Conservation (phyloP, 2,888 invertebrate species). For the Eremobia ochroleuca region DNA sequence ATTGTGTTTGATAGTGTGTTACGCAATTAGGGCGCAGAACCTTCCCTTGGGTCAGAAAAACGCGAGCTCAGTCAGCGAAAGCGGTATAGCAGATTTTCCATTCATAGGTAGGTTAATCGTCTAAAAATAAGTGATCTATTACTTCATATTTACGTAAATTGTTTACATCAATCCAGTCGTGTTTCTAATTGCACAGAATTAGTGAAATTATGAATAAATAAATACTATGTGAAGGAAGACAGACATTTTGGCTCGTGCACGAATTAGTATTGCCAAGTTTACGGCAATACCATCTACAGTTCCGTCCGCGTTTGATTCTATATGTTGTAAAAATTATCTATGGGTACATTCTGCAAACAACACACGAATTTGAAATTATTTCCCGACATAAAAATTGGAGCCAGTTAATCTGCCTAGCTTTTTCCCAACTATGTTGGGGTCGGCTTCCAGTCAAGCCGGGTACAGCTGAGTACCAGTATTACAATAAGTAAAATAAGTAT, state of each 20-base stretch:
- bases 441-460: too few relatives aligned
- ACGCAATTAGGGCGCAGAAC: too few relatives aligned
- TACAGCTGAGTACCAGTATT: too few relatives aligned
- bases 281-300: slow-evolving; percentile 33
- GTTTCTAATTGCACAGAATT: slow-evolving; percentile 38
- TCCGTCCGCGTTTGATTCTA: slow-evolving; percentile 34
- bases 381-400: neutral
- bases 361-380: neutral
- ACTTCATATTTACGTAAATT: slow-evolving; percentile 6
- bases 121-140: neutral
- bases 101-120: neutral
- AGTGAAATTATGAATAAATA: slow-evolving; percentile 32
- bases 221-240: slow-evolving; percentile 51
- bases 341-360: neutral
- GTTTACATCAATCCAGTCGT: slow-evolving; percentile 26
- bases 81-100: neutral
- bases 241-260: slow-evolving; percentile 70
- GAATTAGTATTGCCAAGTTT: slow-evolving; percentile 69
- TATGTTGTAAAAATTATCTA: neutral
- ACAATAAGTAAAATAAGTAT: too few relatives aligned
- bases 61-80: neutral
- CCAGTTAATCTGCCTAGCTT: too few relatives aligned
- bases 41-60: too few relatives aligned
- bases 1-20: too few relatives aligned
- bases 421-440: too few relatives aligned